A percentile compares a stretch with the other conserved stretches of the same genome.
Conservation (phyloP, 1,140 invertebrate genomes). For the Tetramorium alpestre region DNA sequence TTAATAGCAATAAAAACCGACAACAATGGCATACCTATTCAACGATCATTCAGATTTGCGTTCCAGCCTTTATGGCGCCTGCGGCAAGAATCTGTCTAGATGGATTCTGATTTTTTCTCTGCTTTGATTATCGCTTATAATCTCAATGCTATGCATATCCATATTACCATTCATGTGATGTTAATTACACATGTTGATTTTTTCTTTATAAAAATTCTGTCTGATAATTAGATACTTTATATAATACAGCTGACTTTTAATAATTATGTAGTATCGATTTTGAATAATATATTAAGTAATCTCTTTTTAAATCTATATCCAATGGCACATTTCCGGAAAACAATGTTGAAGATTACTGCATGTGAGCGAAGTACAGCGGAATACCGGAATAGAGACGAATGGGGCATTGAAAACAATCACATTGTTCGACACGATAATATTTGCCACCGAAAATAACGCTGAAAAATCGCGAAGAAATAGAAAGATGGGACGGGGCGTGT, state of each 20-base stretch:
- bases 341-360: constrained; percentile 85
- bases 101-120: constrained; percentile 79
- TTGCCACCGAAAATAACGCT: constrained; percentile 85
- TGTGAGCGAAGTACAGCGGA: constrained; percentile 52
- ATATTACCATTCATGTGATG: background rate
- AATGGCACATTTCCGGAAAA: constrained; percentile 79
- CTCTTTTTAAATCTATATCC: constrained; percentile 78
- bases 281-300: background rate
- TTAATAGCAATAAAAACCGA: constrained; percentile 77
- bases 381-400: constrained; percentile 67
- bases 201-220: background rate
- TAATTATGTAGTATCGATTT: background rate
- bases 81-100: constrained; percentile 76
- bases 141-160: constrained; percentile 77
- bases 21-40: constrained; percentile 69
- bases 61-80: constrained; percentile 74
- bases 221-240: background rate
- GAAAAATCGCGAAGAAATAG: constrained; percentile 82
- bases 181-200: background rate
- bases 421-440: constrained; percentile 86
- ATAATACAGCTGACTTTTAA: background rate
- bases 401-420: constrained; percentile 82
- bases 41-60: constrained; percentile 73
- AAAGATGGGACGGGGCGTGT: constrained; percentile 78
- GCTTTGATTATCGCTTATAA: constrained; percentile 76